Percentiles rank a stretch among this genome's conserved stretches.
phyloP scores from a whole-genome alignment of 2,797 vertebrate species.

The Limnodromus scolopaceus region DNA sequence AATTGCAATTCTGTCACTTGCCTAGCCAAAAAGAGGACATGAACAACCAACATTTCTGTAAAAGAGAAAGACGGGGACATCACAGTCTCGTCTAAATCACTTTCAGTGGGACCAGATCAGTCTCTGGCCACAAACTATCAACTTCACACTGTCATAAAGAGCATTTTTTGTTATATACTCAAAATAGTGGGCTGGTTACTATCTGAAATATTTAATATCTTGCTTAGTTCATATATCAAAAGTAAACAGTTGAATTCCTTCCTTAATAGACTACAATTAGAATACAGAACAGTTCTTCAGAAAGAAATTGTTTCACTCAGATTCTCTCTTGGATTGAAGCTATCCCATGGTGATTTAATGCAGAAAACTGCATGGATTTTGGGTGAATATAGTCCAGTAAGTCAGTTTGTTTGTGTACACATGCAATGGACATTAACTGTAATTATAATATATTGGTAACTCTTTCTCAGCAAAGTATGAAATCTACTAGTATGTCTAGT shows the following conservation, averaged over 20 bases:
- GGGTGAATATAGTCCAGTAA: background rate
- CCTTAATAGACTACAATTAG: background rate
- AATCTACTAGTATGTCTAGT: background rate
- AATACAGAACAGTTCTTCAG: background rate
- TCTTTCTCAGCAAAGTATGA: background rate
- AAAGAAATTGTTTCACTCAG: background rate
- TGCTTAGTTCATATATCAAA: background rate
- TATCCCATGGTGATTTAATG: background rate
- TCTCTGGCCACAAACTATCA: background rate
- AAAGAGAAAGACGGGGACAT: background rate
- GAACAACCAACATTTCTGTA: background rate
- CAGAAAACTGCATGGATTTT: background rate
- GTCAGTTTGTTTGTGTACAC: background rate
- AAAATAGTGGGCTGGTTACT: background rate
- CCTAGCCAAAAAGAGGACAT: background rate
- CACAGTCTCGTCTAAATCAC: background rate
- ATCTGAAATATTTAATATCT: background rate
- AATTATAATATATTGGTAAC: background rate
- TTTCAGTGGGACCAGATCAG: background rate
- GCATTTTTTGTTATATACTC: background rate
- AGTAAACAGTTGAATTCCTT: background rate
- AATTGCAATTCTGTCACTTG: background rate
- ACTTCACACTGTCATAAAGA: background rate
- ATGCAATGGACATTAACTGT: background rate
- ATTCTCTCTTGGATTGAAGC: background rate